Evolutionary conservation across 2,797 vertebrate genomes (phyloP).

Genomic region (Helicolenus hilgendorfi): DNA sequence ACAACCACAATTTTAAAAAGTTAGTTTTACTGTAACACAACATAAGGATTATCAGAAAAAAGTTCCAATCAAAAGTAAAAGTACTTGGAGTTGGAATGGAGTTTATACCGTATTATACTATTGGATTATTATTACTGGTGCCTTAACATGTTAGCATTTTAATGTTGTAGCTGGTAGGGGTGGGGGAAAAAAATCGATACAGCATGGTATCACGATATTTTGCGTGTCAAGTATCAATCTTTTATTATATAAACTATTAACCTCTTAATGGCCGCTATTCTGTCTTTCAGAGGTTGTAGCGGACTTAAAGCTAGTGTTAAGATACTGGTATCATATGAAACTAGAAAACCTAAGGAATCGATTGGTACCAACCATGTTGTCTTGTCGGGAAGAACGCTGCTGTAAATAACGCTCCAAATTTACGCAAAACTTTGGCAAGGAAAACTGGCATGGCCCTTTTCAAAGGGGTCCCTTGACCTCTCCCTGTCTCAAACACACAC

Average conservation of each 20-base stretch:
- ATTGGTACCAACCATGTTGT: no score
- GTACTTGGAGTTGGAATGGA: neutral
- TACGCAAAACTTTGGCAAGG: no score
- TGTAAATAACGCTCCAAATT: no score
- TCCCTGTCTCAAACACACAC: no score
- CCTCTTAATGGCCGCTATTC: neutral
- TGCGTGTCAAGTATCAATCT: no score
- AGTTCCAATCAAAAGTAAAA: neutral
- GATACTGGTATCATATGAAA: neutral
- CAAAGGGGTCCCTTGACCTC: no score
- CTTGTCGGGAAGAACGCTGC: no score
- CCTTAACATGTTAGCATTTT: neutral
- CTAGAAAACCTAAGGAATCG: no score
- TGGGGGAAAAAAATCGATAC: rapidly evolving
- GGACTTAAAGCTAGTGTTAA: neutral
- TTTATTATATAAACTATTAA: no score
- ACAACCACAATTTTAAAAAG: neutral
- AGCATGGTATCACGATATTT: no score
- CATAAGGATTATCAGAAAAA: neutral
- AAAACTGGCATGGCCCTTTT: neutral
- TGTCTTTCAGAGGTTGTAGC: neutral
- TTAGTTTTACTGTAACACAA: neutral
- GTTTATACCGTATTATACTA: neutral
- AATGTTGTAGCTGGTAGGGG: neutral
- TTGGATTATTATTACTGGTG: neutral